Base-by-base conservation (phyloP, 2,113 vertebrate species). In the Sterrhoptilus dennistouni region DNA sequence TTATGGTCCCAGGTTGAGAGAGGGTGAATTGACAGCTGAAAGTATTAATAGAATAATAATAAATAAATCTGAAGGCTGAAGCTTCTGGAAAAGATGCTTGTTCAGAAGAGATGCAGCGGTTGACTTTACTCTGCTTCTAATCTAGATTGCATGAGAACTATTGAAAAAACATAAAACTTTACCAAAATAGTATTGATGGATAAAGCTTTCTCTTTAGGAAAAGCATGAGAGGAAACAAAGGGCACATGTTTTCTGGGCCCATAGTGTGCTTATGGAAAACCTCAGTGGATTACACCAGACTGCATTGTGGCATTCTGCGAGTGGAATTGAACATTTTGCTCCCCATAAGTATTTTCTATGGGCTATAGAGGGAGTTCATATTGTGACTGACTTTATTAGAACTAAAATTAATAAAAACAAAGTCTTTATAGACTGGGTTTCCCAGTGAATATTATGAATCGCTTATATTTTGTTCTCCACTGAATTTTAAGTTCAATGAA, bases 401-500 rank as follows among this genome's bases (percentile, higher is more conserved):
- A 92, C 68, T 27, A 31, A 38, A 70, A 70, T 40, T 50, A 74
- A 40, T 75, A 27, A 77, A 86, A 94, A 35, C 4, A 2, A 93
- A 81, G 12, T 66, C 45, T 78, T 56, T 66, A 24, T 91, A 28
- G n/a, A 53, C 12, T 66, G 25, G 15, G 45, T 81, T 83, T 94
- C 18, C 18, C 18, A 21, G 14, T 59, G 8, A 54, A 15, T 91
- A 78, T 89, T 81, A 35, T 45, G 75, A 87, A 59, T 38, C 64
- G 21, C 24, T 93, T 78, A 8, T 83, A 20, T 68, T 81, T 82
- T 89, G 5, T 56, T 79, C 17, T n/a, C 59, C 64, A 61, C 33
- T 31, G 36, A 94, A 90, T 52, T 61, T 89, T 90, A 52, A 35
- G 36, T 95, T 83, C 47, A 84, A 36, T 54, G 45, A 56, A 45